Conservation (phyloP, 2,888 invertebrate genomes). For the Deilephila porcellus region DNA sequence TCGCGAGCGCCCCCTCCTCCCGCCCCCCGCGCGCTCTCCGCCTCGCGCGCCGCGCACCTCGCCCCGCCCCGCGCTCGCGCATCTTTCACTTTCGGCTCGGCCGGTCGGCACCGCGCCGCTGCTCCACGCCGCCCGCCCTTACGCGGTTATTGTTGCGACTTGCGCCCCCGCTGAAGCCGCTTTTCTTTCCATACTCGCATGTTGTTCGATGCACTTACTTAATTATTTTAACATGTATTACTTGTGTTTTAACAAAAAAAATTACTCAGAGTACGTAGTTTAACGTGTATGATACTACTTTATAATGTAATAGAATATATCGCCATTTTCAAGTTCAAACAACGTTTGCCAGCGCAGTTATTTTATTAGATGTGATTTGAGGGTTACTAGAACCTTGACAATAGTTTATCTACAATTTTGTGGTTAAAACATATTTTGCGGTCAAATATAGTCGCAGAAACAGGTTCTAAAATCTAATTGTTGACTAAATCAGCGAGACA, state of each 20-base stretch:
- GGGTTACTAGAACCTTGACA: neutral
- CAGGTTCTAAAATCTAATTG: slow-evolving; percentile 16
- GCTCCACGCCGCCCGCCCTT: slow-evolving; percentile 58
- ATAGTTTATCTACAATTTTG: neutral
- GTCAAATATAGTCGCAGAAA: slow-evolving; percentile 2
- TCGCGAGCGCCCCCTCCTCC: slow-evolving; percentile 50
- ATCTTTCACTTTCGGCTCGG: slow-evolving; percentile 76
- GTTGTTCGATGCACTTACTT: neutral
- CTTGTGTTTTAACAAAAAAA: neutral
- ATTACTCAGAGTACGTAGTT: neutral
- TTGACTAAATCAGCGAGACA: slow-evolving; percentile 19
- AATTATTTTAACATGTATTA: neutral
- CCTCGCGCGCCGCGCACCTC: slow-evolving; percentile 52
- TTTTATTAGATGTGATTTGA: slow-evolving; percentile 5
- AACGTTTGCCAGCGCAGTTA: neutral
- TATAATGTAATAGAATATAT: too few species aligned
- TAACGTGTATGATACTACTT: neutral
- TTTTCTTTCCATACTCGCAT: slow-evolving; percentile 7
- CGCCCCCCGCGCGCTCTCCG: slow-evolving; percentile 53
- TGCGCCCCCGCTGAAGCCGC: slow-evolving; percentile 44
- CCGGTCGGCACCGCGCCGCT: slow-evolving; percentile 38
- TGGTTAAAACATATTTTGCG: neutral
- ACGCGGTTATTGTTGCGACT: slow-evolving; percentile 51
- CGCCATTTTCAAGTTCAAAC: neutral
- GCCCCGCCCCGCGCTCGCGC: slow-evolving; percentile 60